Percentiles rank a stretch among this genome's conserved stretches.
phyloP scores from a whole-genome alignment of 2,888 invertebrate species.

The Vannuccia rotundouncinata region DNA sequence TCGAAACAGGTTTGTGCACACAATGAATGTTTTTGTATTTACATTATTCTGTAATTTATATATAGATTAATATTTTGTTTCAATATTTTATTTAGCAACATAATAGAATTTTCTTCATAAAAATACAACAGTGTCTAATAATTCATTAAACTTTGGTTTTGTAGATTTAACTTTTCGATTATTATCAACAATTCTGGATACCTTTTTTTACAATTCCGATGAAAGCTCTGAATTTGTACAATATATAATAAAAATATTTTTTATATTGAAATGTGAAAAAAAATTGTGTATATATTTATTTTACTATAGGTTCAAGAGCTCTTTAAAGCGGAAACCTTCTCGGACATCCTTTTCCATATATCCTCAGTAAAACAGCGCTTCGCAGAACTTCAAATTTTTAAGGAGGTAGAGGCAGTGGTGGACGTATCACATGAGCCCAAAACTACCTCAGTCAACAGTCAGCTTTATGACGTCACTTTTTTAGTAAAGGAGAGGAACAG shows the following conservation, averaged over 20 bases:
- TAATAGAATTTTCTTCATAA: too few relatives aligned
- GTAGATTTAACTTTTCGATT: too few relatives aligned
- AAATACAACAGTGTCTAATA: too few relatives aligned
- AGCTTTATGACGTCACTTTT: not conserved
- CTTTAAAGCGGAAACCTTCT: not conserved
- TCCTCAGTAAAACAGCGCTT: slow-evolving; percentile 6
- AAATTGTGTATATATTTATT: too few relatives aligned
- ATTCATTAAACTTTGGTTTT: too few relatives aligned
- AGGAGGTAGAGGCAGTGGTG: not conserved
- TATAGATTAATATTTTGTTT: not conserved
- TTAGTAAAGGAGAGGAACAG: not conserved
- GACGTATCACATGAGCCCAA: not conserved
- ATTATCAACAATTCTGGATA: too few relatives aligned
- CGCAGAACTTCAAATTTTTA: slow-evolving; percentile 31
- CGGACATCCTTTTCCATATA: not conserved
- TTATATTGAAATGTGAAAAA: too few relatives aligned
- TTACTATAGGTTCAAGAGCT: not conserved
- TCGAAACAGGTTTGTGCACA: slow-evolving; percentile 25
- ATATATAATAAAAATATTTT: too few relatives aligned
- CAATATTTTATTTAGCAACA: too few relatives aligned
- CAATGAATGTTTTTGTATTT: too few relatives aligned
- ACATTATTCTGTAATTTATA: not conserved
- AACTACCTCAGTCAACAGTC: not conserved
- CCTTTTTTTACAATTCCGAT: too few relatives aligned
- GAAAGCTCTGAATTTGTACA: too few relatives aligned